Evolutionary conservation across 1,140 invertebrate genomes (phyloP), one percentile per base, ranked within the genome.

Genomic region (Medauroidea extradentata): DNA sequence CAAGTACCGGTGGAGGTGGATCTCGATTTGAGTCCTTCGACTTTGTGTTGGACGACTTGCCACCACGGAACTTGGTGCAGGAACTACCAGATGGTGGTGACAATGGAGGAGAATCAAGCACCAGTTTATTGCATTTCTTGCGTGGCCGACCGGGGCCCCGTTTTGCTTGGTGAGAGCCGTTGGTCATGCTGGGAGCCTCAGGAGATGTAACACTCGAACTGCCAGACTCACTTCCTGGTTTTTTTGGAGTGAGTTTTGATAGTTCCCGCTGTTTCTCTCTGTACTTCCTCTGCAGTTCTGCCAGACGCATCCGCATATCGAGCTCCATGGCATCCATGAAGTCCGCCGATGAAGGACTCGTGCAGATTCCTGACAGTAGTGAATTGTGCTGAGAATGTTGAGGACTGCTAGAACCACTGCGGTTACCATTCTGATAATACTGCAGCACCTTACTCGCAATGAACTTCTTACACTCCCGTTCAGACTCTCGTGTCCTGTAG

Each of bases 251-350:
- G 18, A 94, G 75, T 61, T 86, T 87, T 34, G 83, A 84, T 2
- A 94, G 72, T 72, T 93, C 89, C 51, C 83, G 84, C 70, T 92
- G 88, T 69, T 91, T 93, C 66, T 93, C 89, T 59, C 84, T 83
- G 69, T 90, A 60, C 64, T 90, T 84, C 44, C 85, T 78, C 66
- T 92, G 88, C 27, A 94, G 78, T 39, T 92, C 89, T 1, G 89
- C 88, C 55, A 94, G 69, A 41, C 84, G 79, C 71, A 86, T 83
- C 24, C 88, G 78, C 88, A 93, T 92, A 65, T 89, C 85, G 59
- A 87, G 74, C 71, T 93, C 90, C 69, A 87, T 84, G 1, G 85
- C 82, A 69, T 87, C 87, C 71, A 89, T 89, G 27, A 84, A 78
- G 14, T 80, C 70, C 18, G 69, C 19, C 21, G 25, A 58, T 7